Evolutionary conservation across 92 coral and sea anemone species (phyloP).

Genomic region (Plumapathes pennacea): DNA sequence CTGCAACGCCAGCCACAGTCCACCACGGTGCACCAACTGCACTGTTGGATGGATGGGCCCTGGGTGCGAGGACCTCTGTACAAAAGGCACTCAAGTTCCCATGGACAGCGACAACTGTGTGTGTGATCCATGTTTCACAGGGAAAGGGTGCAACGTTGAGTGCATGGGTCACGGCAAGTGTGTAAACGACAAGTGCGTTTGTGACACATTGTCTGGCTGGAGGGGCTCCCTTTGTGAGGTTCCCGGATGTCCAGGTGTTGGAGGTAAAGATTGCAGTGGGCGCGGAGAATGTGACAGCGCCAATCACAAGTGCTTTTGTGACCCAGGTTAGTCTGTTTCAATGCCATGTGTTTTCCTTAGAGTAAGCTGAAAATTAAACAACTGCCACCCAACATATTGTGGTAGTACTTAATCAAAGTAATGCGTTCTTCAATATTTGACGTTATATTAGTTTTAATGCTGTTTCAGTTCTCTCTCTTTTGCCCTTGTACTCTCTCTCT

Average conservation of each 20-base stretch:
- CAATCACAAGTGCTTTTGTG: conserved; percentile 85
- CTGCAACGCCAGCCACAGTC: conserved; percentile 71
- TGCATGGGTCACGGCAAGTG: conserved; percentile 91
- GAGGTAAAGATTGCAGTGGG: conserved; percentile 88
- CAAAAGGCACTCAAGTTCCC: conserved; percentile 82
- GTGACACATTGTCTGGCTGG: conserved; percentile 90
- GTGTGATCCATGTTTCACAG: conserved; percentile 87
- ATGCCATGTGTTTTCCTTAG: too few species aligned
- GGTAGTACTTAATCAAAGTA: too few species aligned
- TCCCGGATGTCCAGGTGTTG: conserved; percentile 96
- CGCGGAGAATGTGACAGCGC: conserved; percentile 92
- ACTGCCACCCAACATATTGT: too few species aligned
- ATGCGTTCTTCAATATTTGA: too few species aligned
- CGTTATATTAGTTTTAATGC: too few species aligned
- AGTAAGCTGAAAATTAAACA: too few species aligned
- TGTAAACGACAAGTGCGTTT: conserved; percentile 50
- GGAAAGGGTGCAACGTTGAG: conserved; percentile 87
- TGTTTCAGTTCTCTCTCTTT: too few species aligned
- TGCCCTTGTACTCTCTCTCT: too few species aligned
- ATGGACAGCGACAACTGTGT: conserved; percentile 92
- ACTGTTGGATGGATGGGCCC: conserved; percentile 94
- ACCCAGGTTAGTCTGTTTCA: conserved; percentile 90
- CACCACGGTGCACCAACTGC: conserved; percentile 92
- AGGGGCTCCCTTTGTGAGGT: conserved; percentile 94
- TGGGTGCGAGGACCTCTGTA: conserved; percentile 83